Conservation (phyloP, 2,888 invertebrate genomes). For the Platerodrilus igneus region DNA sequence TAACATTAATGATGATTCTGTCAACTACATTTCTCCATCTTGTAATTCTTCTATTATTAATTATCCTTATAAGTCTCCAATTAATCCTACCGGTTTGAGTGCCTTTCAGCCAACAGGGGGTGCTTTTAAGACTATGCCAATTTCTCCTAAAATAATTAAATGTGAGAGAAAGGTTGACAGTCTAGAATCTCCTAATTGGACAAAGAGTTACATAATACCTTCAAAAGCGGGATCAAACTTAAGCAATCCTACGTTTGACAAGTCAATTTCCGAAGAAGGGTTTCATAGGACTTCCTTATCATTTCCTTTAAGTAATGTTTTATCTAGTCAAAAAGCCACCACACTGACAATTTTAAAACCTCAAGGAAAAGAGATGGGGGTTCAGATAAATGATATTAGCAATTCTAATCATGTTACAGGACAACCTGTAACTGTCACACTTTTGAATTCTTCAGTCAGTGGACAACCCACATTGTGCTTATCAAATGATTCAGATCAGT, state of each 20-base stretch:
- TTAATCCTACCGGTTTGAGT: constrained; percentile 77
- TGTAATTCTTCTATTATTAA: constrained; percentile 49
- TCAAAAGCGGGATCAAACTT: constrained; percentile 19
- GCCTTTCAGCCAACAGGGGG: constrained; percentile 92
- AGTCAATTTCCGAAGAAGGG: constrained; percentile 16
- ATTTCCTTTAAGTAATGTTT: constrained; percentile 31
- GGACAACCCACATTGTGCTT: constrained; percentile 40
- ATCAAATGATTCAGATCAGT: constrained; percentile 37
- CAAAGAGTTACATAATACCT: constrained; percentile 25
- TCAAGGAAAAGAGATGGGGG: constrained; percentile 38
- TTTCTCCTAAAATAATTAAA: constrained; percentile 51
- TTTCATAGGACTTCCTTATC: constrained; percentile 35
- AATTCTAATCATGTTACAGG: constrained; percentile 36
- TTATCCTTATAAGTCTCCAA: constrained; percentile 62
- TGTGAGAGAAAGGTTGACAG: constrained; percentile 37
- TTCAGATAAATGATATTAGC: constrained; percentile 38
- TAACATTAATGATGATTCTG: constrained; percentile 51
- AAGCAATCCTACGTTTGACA: constrained; percentile 5
- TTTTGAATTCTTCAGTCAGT: constrained; percentile 39
- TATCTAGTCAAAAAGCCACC: constrained; percentile 35
- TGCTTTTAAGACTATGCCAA: constrained; percentile 85
- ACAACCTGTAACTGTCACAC: constrained; percentile 47
- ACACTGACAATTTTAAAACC: constrained; percentile 43
- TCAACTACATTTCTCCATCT: constrained; percentile 50
- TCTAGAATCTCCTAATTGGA: constrained; percentile 26